Percentiles rank a stretch among this genome's conserved stretches.
phyloP scores from a whole-genome alignment of 2,113 vertebrate genomes.

The Phocoena sinus region DNA sequence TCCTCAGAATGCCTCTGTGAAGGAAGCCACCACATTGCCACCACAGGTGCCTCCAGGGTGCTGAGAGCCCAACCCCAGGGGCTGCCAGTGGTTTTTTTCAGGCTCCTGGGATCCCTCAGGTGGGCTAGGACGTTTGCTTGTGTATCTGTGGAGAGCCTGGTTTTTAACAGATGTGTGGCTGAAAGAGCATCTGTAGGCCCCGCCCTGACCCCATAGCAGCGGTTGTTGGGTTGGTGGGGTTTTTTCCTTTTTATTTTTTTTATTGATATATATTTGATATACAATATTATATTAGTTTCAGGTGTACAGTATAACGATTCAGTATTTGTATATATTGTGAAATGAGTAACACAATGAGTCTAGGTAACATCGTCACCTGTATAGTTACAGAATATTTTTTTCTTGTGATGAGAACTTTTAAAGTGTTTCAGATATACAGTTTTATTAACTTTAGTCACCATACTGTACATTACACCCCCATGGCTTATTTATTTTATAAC shows the following conservation, averaged over 20 bases:
- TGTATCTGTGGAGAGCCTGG: neutral
- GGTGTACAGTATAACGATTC: neutral
- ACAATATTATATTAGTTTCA: neutral
- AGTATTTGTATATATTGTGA: neutral
- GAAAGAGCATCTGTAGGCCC: neutral
- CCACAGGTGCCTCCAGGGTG: neutral
- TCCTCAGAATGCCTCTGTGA: neutral
- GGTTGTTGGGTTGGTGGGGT: neutral
- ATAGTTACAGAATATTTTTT: neutral
- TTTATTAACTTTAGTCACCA: neutral
- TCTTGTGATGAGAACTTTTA: neutral
- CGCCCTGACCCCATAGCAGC: neutral
- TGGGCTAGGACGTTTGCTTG: neutral
- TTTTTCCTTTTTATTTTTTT: neutral
- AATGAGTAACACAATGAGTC: neutral
- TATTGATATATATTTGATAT: neutral
- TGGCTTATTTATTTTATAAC: neutral
- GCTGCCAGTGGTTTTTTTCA: neutral
- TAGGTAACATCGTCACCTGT: no score
- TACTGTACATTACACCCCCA: neutral
- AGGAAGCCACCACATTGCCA: neutral
- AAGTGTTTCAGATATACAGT: neutral
- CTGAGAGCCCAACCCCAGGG: neutral
- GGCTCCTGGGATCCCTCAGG: neutral
- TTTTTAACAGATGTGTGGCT: neutral